These are phyloP conservation scores for Euborellia annulipes DNA, from an alignment of 1,140 invertebrate species.

Conservation along the genomic window DNA sequence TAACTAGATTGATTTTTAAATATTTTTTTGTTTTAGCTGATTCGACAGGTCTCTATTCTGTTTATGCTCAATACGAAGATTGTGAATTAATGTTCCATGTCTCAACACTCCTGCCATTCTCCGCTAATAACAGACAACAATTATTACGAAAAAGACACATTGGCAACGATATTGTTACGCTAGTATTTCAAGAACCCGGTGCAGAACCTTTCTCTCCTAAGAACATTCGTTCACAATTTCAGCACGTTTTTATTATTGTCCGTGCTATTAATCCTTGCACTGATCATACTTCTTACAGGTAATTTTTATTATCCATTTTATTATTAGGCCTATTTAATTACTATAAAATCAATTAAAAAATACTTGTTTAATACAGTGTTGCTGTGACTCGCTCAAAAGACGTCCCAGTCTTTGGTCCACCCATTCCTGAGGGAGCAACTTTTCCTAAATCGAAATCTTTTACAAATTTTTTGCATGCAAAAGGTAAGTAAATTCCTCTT, in stretches of 20 bases:
- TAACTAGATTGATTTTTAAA: slow-evolving; percentile 6
- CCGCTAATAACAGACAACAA: slow-evolving; percentile 81
- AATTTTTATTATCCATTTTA: slow-evolving; percentile 11
- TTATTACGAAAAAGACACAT: slow-evolving; percentile 82
- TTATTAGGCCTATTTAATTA: not conserved
- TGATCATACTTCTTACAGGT: slow-evolving; percentile 72
- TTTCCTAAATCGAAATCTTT: slow-evolving; percentile 82
- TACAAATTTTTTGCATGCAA: slow-evolving; percentile 83
- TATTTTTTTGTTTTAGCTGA: slow-evolving; percentile 38
- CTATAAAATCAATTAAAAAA: too few species aligned
- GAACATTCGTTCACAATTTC: slow-evolving; percentile 87
- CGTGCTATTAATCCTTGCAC: slow-evolving; percentile 78
- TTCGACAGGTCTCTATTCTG: slow-evolving; percentile 72
- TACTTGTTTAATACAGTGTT: slow-evolving; percentile 45
- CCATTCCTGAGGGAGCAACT: slow-evolving; percentile 64
- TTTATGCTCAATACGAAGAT: slow-evolving; percentile 68
- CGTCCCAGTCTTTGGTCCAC: slow-evolving; percentile 89
- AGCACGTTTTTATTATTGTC: slow-evolving; percentile 95
- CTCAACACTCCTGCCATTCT: slow-evolving; percentile 83
- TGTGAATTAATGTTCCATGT: slow-evolving; percentile 91
- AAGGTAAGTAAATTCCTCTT: slow-evolving; percentile 35
- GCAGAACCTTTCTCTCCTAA: slow-evolving; percentile 83
- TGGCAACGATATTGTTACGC: slow-evolving; percentile 91
- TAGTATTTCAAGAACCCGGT: slow-evolving; percentile 92
- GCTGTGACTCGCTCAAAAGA: slow-evolving; percentile 88